phyloP scores from a whole-genome alignment of 2,797 vertebrate genomes.

The Neopelma chrysocephalum region DNA sequence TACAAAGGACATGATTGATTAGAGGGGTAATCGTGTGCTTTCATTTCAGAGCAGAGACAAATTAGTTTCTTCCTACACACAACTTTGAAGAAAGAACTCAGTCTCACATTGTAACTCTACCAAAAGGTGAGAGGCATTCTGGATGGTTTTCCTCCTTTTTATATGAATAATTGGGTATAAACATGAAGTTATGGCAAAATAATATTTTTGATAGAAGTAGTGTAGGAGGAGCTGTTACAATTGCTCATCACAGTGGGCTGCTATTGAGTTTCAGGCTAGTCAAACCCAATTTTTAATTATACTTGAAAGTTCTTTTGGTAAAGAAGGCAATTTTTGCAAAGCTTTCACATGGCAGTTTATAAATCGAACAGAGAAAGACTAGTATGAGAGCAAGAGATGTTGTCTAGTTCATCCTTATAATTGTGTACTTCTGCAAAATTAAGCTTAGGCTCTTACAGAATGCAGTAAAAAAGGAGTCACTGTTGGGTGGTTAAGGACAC shows the following conservation, averaged over 20 bases:
- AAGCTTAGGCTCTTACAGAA: neutral
- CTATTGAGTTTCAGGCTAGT: neutral
- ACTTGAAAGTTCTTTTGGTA: neutral
- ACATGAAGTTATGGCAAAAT: neutral
- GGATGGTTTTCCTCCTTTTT: neutral
- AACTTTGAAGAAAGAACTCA: slow-evolving; percentile 53
- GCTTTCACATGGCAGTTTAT: neutral
- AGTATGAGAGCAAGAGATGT: neutral
- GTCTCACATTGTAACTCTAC: slow-evolving; percentile 40
- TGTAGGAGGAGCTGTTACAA: neutral
- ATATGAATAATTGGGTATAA: neutral
- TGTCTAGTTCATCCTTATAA: neutral
- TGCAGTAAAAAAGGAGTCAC: neutral
- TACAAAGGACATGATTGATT: slow-evolving; percentile 32
- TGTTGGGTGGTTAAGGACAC: neutral
- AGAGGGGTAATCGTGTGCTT: slow-evolving; percentile 34
- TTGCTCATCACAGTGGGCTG: neutral
- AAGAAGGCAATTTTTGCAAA: neutral
- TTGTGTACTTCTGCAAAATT: neutral
- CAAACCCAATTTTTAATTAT: neutral
- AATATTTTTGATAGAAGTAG: neutral
- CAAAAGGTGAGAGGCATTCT: neutral
- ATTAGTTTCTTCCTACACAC: slow-evolving; percentile 39
- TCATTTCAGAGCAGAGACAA: slow-evolving; percentile 63
- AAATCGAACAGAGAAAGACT: neutral